Base-by-base conservation (phyloP, 2,888 invertebrate species). In the Linyphia triangularis region DNA sequence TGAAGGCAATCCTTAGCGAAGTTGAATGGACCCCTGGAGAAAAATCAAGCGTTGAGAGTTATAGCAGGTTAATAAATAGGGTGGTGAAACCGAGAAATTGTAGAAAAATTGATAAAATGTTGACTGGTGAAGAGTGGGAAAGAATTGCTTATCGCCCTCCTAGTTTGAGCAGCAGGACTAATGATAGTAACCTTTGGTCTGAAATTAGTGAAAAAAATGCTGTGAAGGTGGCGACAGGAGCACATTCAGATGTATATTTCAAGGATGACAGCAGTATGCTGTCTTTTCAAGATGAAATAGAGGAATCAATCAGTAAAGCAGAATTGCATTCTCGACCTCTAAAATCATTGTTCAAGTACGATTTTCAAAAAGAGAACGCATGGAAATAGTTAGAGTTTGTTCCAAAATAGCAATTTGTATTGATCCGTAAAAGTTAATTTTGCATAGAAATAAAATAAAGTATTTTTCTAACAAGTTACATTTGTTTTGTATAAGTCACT, bases 101-200 rank as follows among this genome's bases (percentile, higher is more conserved):
- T 10, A 30, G 7, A 9, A 7, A 33, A 33, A 67, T 67, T 3
- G 67, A 67, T 33, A 19, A 67, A 19, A n/a, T 67, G 67, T 22
- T 67, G n/a, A 33, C 67, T 1, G 67, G 33, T n/a, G 67, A n/a
- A 13, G 22, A 67, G 16, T 67, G 67, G 67, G 67, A 33, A 33
- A 67, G 67, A 2, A 2, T 51, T 0, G 16, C 33, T n/a, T 67
- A 67, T 33, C 6, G 19, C 13, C 13, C 13, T 51, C 5, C 13
- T n/a, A 16, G 16, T 16, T n/a, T 51, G 16, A n/a, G 51, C 51
- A 51, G 16, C n/a, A 13, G 5, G 16, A 51, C 51, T 5, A 16
- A 51, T 51, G 51, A 10, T 16, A 16, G 51, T 51, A 51, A n/a
- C n/a, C 7, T 5, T 1, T 1, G 28, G 6, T 67, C n/a, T 22